These are phyloP conservation scores for Cichladusa arquata DNA, from an alignment of 2,113 vertebrate genomes.

Conservation along the genomic window DNA sequence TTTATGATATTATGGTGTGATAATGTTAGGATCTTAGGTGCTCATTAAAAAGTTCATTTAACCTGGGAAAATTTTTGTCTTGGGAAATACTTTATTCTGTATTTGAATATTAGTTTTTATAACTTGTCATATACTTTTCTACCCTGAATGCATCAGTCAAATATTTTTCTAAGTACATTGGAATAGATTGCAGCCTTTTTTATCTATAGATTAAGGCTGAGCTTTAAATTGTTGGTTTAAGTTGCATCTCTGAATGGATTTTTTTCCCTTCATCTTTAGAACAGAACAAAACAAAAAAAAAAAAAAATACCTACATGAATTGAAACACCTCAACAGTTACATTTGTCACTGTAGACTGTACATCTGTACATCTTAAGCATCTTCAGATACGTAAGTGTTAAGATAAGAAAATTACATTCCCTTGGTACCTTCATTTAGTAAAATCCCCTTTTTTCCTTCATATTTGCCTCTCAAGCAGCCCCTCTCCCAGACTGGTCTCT, in stretches of 20 bases:
- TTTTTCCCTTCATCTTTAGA: background rate
- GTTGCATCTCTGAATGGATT: background rate
- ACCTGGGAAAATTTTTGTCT: background rate
- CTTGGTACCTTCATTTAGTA: background rate
- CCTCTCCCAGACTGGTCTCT: background rate
- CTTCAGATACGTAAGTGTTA: background rate
- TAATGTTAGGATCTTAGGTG: background rate
- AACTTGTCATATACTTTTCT: background rate
- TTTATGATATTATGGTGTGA: background rate
- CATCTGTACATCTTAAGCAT: background rate
- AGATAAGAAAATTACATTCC: background rate
- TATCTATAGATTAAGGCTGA: background rate
- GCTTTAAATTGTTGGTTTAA: background rate
- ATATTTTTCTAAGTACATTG: background rate
- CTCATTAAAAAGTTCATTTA: background rate
- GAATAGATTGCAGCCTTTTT: background rate
- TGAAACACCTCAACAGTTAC: background rate
- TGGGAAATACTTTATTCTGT: background rate
- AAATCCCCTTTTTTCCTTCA: background rate
- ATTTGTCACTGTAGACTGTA: background rate
- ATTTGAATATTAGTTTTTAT: background rate
- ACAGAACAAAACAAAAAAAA: background rate
- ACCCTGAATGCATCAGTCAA: background rate
- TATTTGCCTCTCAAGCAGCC: rapidly evolving
- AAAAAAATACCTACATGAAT: background rate